phyloP scores from a whole-genome alignment of 1,140 invertebrate genomes.

The Epicauta chinensis region DNA sequence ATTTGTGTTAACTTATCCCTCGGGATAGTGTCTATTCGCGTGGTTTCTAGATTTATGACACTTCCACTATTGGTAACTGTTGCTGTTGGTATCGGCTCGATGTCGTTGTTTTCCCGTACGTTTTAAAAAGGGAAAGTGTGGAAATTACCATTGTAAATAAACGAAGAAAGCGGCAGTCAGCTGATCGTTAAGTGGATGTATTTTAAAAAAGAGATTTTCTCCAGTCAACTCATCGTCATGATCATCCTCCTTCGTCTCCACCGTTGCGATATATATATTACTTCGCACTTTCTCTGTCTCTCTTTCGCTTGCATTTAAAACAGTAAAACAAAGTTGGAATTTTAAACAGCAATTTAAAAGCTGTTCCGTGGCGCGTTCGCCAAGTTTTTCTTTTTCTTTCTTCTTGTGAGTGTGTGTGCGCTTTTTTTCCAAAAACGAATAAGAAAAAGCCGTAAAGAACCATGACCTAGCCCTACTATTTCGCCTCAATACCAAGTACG shows the following conservation, averaged over 20 bases:
- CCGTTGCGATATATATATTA: too few species aligned
- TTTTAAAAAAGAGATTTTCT: constrained; percentile 27
- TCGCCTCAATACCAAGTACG: constrained; percentile 16
- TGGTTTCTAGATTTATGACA: too few species aligned
- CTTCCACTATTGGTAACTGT: too few species aligned
- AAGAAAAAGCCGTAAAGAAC: constrained; percentile 37
- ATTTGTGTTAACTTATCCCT: too few species aligned
- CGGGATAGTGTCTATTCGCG: too few species aligned
- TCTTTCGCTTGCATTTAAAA: constrained; percentile 21
- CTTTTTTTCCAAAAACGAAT: constrained; percentile 35
- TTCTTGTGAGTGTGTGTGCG: background rate
- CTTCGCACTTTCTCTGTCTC: too few species aligned
- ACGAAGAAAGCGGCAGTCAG: constrained; percentile 18
- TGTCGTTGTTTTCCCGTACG: too few species aligned
- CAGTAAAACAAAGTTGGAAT: constrained; percentile 42
- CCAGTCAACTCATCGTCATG: constrained; percentile 18
- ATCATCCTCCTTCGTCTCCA: too few species aligned
- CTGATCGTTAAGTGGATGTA: constrained; percentile 28
- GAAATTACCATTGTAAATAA: constrained; percentile 35
- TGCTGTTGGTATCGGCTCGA: background rate
- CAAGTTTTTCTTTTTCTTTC: constrained; percentile 9
- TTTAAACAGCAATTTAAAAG: constrained; percentile 41
- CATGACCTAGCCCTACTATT: constrained; percentile 40
- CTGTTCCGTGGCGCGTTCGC: constrained; percentile 26
- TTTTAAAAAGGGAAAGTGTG: constrained; percentile 28